Percentiles rank a stretch among this genome's conserved stretches.
phyloP scores from a whole-genome alignment of 2,797 vertebrate species.

The Crax fasciolata region DNA sequence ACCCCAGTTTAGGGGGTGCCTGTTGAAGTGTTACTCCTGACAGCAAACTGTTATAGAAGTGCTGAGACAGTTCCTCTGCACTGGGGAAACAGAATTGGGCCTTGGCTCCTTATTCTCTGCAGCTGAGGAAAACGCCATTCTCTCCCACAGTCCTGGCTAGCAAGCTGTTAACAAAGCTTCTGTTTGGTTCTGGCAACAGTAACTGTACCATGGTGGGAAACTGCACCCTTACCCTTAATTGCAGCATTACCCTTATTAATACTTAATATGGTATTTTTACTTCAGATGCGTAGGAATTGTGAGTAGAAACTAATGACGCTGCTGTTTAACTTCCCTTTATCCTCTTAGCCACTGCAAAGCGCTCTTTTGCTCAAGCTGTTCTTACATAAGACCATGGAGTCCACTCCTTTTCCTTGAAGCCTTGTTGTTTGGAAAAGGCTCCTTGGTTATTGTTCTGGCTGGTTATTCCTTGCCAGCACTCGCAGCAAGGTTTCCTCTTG shows the following conservation, averaged over 20 bases:
- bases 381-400: background rate
- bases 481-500: background rate
- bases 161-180: background rate
- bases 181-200: background rate
- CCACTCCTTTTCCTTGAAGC: background rate
- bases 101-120: background rate
- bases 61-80: background rate
- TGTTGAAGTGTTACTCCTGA: rapidly evolving
- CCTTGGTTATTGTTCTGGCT: background rate
- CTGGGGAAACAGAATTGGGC: background rate
- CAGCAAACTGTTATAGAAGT: background rate
- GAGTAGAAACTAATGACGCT: background rate
- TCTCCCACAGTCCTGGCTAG: background rate
- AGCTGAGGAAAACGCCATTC: background rate
- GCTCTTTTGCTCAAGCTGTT: background rate
- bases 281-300: background rate
- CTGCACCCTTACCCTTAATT: background rate
- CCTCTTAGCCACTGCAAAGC: background rate
- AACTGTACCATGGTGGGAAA: background rate
- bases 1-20: rapidly evolving
- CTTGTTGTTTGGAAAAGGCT: background rate
- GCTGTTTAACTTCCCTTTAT: background rate
- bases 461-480: background rate
- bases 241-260: background rate
- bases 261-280: background rate